Percentiles rank a stretch among this genome's conserved stretches.
phyloP scores from a whole-genome alignment of 2,113 vertebrate species.

The Cavia aperea region DNA sequence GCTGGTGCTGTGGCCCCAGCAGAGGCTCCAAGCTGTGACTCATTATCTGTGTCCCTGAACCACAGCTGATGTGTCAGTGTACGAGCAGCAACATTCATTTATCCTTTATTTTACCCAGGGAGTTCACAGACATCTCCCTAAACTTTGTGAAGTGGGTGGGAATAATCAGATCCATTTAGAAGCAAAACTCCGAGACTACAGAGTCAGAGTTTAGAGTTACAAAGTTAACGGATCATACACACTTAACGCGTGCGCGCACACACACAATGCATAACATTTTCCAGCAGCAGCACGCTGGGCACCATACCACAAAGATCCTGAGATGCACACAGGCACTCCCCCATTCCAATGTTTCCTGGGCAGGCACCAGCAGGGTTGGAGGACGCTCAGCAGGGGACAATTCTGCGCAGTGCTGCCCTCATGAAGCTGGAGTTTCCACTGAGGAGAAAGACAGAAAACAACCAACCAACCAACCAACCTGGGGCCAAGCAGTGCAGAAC shows the following conservation, averaged over 20 bases:
- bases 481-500: not conserved
- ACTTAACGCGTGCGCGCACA: not conserved
- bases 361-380: not conserved
- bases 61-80: not conserved
- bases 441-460: not conserved
- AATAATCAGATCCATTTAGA: slow-evolving; percentile 14
- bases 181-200: not conserved
- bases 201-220: not conserved
- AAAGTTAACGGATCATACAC: not conserved
- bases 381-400: not conserved
- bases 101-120: not conserved
- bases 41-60: not conserved
- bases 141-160: not conserved
- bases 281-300: not conserved
- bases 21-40: not conserved
- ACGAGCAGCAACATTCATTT: not conserved
- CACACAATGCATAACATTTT: not conserved
- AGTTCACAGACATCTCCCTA: not conserved
- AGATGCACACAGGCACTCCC: not conserved
- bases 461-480: not conserved
- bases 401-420: not conserved
- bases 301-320: not conserved
- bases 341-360: not conserved
- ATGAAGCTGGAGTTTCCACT: not conserved
- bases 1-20: no score